These are phyloP conservation scores for Eidolon helvum DNA, from an alignment of 2,113 vertebrate species.

Conservation along the genomic window DNA sequence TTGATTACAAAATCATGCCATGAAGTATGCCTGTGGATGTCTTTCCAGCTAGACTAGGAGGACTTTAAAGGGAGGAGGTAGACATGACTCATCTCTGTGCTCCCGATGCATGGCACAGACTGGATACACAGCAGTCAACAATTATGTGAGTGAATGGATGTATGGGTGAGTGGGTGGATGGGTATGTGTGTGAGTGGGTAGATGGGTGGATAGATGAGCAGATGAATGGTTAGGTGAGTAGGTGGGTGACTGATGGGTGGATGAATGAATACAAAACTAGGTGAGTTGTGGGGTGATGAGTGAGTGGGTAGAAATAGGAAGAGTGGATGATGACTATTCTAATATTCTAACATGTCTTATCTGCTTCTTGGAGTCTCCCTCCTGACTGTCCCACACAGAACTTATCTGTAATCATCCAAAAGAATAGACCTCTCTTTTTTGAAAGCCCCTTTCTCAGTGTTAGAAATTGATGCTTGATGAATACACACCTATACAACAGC, in stretches of 20 bases:
- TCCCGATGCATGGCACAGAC: neutral
- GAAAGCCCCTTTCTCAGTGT: neutral
- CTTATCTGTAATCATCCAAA: neutral
- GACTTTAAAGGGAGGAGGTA: neutral
- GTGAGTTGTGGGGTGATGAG: neutral
- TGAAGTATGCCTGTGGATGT: neutral
- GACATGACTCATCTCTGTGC: neutral
- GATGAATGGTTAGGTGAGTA: neutral
- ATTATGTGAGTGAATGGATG: neutral
- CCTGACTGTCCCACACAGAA: neutral
- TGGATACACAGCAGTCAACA: neutral
- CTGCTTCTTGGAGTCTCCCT: neutral
- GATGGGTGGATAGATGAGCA: neutral
- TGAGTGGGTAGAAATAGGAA: neutral
- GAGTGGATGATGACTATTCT: neutral
- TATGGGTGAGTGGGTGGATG: neutral
- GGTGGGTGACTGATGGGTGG: neutral
- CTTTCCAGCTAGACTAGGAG: neutral
- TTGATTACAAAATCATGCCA: neutral
- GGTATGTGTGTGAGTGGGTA: neutral
- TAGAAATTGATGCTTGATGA: neutral
- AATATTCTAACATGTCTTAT: neutral
- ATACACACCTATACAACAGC: conserved; percentile 9
- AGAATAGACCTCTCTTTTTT: neutral
- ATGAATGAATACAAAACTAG: neutral